Conservation (phyloP, 2,888 invertebrate species). For the Clivina fossor region DNA sequence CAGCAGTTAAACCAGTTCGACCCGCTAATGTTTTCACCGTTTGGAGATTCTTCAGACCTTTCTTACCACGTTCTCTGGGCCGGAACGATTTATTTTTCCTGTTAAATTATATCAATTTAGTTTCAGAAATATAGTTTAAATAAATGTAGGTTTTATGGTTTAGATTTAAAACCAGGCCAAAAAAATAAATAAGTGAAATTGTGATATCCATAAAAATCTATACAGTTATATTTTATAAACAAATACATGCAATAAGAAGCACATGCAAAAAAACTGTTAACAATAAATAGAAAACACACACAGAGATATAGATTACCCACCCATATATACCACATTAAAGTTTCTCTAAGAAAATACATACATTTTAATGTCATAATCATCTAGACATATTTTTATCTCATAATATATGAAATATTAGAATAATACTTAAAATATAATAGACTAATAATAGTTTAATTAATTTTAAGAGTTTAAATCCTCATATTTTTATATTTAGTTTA, state of each 20-base stretch:
- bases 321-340: too few species aligned
- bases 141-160: neutral
- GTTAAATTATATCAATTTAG: conserved; percentile 42
- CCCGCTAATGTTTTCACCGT: conserved; percentile 90
- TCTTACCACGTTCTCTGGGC: conserved; percentile 81
- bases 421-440: too few species aligned
- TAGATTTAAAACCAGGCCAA: conserved; percentile 11
- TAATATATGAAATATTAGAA: too few species aligned
- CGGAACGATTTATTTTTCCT: conserved; percentile 93
- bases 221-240: conserved; percentile 16
- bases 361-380: too few species aligned
- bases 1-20: conserved; percentile 64
- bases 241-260: conserved; percentile 13
- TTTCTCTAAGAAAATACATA: too few species aligned
- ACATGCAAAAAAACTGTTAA: conserved; percentile 54
- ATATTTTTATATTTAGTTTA: too few species aligned
- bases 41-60: conserved; percentile 86
- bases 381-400: too few species aligned
- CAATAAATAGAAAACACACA: conserved; percentile 40
- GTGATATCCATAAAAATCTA: conserved; percentile 16
- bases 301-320: too few species aligned
- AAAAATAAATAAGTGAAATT: conserved; percentile 12
- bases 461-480: too few species aligned
- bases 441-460: too few species aligned
- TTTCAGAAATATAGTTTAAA: neutral